Base-by-base conservation (phyloP, 1,140 invertebrate species). In the Sitophilus oryzae region DNA sequence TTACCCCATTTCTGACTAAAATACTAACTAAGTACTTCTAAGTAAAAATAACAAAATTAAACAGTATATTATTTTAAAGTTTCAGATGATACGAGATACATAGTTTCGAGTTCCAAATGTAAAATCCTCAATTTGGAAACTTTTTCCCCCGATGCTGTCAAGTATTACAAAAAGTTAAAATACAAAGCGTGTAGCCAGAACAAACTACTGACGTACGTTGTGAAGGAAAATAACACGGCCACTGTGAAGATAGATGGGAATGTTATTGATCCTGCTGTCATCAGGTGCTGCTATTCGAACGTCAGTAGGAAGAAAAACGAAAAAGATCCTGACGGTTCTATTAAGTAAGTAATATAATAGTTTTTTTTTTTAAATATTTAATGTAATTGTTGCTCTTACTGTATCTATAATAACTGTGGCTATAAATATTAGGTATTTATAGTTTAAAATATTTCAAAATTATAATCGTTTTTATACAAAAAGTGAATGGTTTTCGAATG, bases 71-170 rank as follows among this genome's bases (percentile, higher is more conserved):
- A 63, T 86, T 59, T 82, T 79, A 1, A 74, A 85, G 6, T 83
- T 84, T 61, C 85, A 84, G 84, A 77, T 79, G 25, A 66, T 16
- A 35, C 23, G 9, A 57, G 80, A 15, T 85, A 79, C 64, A 68
- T 88, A 35, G 80, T 89, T 1, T 82, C 81, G 70, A 86, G 79
- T 63, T 72, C 81, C 1, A 77, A 77, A 50, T 90, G 87, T 60
- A 76, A 79, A 54, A 85, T 90, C 61, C 77, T 81, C 1, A 78
- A 83, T 37, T 71, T 83, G 36, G 77, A 88, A 66, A 84, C 86
- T 0, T 77, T 82, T 61, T 81, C 85, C 56, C 68, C 76, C 6
- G 81, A 83, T 15, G 81, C 87, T n/a, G 75, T 73, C 54, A 68
- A 74, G 20, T 77, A 80, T 53, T 77, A 84, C 14, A 76, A 76